Conservation (phyloP, 2,888 invertebrate genomes). For the Protodeltote pygarga region DNA sequence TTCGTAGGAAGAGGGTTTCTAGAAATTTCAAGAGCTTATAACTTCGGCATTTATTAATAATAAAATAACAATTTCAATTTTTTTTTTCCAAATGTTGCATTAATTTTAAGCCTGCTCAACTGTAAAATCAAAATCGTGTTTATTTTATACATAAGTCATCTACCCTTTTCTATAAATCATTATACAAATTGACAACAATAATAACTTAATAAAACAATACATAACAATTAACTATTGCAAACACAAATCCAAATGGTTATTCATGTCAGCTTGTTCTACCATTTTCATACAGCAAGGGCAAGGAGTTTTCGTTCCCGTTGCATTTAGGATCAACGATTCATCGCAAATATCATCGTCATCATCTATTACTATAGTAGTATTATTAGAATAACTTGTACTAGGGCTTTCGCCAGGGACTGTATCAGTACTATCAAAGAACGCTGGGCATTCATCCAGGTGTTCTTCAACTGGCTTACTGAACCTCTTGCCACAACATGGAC, state of each 20-base stretch:
- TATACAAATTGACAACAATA: neutral
- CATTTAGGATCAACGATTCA: slow-evolving; percentile 73
- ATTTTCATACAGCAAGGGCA: slow-evolving; percentile 88
- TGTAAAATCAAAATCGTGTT: no score
- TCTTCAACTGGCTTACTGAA: slow-evolving; percentile 68
- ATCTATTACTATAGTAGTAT: slow-evolving; percentile 64
- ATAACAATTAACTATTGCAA: slow-evolving; percentile 46
- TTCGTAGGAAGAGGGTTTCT: no score
- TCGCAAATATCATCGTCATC: slow-evolving; percentile 70
- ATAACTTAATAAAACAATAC: slow-evolving; percentile 1
- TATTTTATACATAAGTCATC: no score
- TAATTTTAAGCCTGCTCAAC: no score
- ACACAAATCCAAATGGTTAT: slow-evolving; percentile 86
- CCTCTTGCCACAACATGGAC: slow-evolving; percentile 78
- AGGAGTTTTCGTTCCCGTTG: slow-evolving; percentile 78
- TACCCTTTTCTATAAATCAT: neutral
- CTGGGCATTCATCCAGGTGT: slow-evolving; percentile 84
- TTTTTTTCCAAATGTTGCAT: no score
- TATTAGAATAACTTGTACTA: slow-evolving; percentile 55
- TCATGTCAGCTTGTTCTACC: slow-evolving; percentile 84
- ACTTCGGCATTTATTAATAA: no score
- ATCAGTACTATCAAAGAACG: slow-evolving; percentile 76
- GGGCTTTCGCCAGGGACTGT: slow-evolving; percentile 70
- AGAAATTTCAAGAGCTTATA: no score
- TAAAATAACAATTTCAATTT: no score